A percentile compares a stretch with the other conserved stretches of the same genome.
Conservation (phyloP, 2,797 vertebrate species). For the Eulemur albifrons region DNA sequence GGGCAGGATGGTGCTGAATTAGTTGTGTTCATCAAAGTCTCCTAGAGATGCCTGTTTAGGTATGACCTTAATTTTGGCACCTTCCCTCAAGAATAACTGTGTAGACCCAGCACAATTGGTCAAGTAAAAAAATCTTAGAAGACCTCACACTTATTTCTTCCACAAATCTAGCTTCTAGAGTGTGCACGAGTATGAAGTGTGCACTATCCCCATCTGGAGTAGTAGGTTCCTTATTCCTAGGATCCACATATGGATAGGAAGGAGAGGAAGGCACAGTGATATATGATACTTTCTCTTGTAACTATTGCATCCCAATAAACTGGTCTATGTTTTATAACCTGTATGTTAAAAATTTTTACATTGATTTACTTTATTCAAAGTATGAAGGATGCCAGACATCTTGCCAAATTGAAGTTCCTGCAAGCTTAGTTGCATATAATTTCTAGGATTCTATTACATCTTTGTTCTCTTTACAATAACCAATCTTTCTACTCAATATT, state of each 20-base stretch:
- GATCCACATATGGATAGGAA: neutral
- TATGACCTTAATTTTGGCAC: neutral
- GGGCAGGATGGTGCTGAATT: neutral
- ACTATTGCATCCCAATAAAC: neutral
- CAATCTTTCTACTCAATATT: neutral
- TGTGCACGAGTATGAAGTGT: no score
- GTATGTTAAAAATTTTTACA: neutral
- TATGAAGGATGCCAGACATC: neutral
- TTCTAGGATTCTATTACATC: neutral
- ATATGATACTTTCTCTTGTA: neutral
- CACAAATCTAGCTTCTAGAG: neutral
- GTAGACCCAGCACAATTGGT: neutral
- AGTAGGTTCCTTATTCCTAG: neutral
- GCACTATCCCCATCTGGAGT: neutral
- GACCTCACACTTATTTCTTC: neutral
- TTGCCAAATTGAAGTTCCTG: neutral
- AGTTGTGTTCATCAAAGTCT: neutral
- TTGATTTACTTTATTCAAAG: neutral
- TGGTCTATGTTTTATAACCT: neutral
- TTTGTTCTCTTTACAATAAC: neutral
- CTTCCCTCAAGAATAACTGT: neutral
- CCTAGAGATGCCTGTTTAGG: neutral
- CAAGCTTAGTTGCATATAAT: neutral
- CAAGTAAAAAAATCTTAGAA: neutral
- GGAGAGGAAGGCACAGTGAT: neutral